These are phyloP conservation scores for Choristoneura rosaceana DNA, from an alignment of 2,888 invertebrate genomes.

Conservation along the genomic window DNA sequence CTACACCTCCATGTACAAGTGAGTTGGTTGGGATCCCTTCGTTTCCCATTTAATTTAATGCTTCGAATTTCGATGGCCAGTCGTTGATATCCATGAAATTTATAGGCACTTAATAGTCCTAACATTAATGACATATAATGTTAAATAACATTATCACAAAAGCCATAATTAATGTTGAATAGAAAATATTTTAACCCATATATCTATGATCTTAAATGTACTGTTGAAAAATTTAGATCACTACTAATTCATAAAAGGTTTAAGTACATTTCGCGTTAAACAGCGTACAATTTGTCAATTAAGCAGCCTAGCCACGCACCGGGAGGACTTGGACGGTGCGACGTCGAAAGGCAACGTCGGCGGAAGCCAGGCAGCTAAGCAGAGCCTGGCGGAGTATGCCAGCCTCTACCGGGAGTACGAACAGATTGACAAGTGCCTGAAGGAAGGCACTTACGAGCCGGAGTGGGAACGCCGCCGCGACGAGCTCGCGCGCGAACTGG, in stretches of 20 bases:
- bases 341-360: constrained; percentile 65
- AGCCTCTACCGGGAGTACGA: constrained; percentile 71
- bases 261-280: background rate
- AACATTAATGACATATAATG: no score
- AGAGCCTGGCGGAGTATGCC: constrained; percentile 71
- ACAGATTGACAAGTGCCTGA: constrained; percentile 59
- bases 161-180: no score
- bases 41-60: no score
- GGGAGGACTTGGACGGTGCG: constrained; percentile 66
- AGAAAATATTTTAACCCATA: no score
- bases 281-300: constrained; percentile 29
- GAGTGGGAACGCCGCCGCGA: constrained; percentile 64
- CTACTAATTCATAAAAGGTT: no score
- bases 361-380: constrained; percentile 64
- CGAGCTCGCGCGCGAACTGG: constrained; percentile 62
- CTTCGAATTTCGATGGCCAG: no score
- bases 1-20: constrained; percentile 79
- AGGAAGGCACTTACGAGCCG: constrained; percentile 57
- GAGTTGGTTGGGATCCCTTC: constrained; percentile 49
- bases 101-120: no score
- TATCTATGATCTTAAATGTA: no score
- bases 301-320: constrained; percentile 68
- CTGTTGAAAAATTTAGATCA: no score
- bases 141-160: no score
- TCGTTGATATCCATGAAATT: no score